Percentiles rank a stretch among this genome's conserved stretches.
phyloP scores from a whole-genome alignment of 35 echinoderm and acorn worm genomes.

The Strongylocentrotus purpuratus region DNA sequence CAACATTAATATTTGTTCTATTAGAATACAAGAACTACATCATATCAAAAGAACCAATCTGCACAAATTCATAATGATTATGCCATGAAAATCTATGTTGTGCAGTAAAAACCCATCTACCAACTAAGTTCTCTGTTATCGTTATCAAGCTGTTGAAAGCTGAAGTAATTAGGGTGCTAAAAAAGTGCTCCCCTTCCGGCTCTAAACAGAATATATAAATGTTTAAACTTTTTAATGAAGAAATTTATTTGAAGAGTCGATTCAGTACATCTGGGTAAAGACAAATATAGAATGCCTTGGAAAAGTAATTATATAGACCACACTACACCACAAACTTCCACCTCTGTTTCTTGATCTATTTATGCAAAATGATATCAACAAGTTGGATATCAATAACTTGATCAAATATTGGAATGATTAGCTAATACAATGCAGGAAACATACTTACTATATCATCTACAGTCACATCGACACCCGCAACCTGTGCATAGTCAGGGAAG shows the following conservation, averaged over 20 bases:
- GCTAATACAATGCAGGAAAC: too few species aligned
- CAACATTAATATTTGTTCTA: not conserved
- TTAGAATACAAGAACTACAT: not conserved
- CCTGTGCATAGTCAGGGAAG: conserved; percentile 6
- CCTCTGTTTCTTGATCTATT: too few species aligned
- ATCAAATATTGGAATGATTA: not conserved
- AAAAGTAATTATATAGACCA: too few species aligned
- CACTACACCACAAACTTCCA: too few species aligned
- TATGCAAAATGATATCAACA: too few species aligned
- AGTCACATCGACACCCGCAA: not conserved
- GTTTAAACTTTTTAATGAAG: too few species aligned
- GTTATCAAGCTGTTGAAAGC: too few species aligned
- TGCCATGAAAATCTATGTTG: not conserved
- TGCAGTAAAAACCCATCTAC: not conserved
- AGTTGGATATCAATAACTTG: too few species aligned
- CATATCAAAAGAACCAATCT: not conserved
- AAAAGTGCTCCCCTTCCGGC: too few species aligned
- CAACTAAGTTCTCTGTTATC: too few species aligned
- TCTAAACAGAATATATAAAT: not conserved
- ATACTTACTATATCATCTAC: conserved; percentile 31
- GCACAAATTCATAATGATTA: not conserved
- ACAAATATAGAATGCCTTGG: not conserved
- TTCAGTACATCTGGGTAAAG: not conserved
- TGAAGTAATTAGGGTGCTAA: too few species aligned
- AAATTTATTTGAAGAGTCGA: too few species aligned